Conservation (phyloP, 2,113 vertebrate species). For the Sapajus apella region DNA sequence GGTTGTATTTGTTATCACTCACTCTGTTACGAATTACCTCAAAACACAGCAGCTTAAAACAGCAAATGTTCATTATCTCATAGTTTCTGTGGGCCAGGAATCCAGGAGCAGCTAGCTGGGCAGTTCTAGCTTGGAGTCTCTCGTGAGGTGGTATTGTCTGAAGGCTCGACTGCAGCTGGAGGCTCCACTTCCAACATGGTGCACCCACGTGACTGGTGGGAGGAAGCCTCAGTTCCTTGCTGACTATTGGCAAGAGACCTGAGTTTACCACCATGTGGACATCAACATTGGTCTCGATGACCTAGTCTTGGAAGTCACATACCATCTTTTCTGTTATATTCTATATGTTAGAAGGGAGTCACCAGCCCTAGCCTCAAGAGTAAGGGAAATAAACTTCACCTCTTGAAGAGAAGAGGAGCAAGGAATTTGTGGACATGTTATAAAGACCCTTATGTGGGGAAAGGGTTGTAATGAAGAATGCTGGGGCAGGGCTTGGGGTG, state of each 20-base stretch:
- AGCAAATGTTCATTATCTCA: neutral
- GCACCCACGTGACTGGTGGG: neutral
- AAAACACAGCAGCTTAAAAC: neutral
- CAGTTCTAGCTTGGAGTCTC: neutral
- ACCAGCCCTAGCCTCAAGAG: neutral
- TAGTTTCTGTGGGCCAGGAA: neutral
- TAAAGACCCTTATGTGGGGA: neutral
- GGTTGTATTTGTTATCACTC: neutral
- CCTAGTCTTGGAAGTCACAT: neutral
- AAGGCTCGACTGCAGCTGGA: neutral
- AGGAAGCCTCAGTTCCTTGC: neutral
- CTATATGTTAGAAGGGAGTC: constrained; percentile 12
- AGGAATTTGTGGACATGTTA: neutral
- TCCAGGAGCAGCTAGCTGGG: neutral
- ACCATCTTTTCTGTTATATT: neutral
- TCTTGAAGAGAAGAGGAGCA: neutral
- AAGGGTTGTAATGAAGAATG: neutral
- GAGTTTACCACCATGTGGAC: neutral
- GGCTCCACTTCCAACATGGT: neutral
- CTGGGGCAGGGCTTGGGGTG: neutral
- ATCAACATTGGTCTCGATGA: neutral
- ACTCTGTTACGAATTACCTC: neutral
- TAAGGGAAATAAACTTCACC: neutral
- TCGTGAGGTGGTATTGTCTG: neutral
- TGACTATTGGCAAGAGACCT: neutral